Base-by-base conservation (phyloP, 2,888 invertebrate species). In the Cephonodes hylas region DNA sequence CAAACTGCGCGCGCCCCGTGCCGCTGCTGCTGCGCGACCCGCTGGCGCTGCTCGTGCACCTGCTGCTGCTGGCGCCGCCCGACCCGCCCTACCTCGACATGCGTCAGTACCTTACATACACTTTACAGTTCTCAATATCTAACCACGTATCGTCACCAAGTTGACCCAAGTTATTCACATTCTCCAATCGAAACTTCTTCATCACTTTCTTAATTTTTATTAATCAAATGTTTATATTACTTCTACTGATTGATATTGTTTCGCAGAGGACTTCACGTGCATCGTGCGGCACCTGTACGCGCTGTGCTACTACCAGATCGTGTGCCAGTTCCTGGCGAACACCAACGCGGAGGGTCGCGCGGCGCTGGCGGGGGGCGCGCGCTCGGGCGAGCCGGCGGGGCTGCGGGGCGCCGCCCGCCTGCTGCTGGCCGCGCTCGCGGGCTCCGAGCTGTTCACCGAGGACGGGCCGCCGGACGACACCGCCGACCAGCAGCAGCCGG, bases 21-120 rank as follows among this genome's bases (percentile, higher is more conserved):
- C 98, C 99, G 71, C 93, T 98, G 76, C 93, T 99, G 73, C 93
- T 99, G 74, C 93, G 96, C 61, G 99, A 99, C 93, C 97, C 97
- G 3, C 94, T 95, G 61, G 96, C 98, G 65, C 93, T 98, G 72
- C 93, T 99, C 46, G 93, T 98, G 78, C 98, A 98, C 85, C 95
- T 98, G 75, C 93, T 98, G 72, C 93, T 99, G 70, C 93, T 97
- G 66, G 94, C 98, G 68, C 98, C 98, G 20, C 90, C 96, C 66
- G 95, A 96, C 79, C 94, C 98, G 59, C 89, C 89, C 3, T 81
- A 86, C 42, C 63, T 89, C 63, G 97, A 98, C 84, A 95, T 96
- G 93, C 96, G 98, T 98, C 83, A 93, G 94, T 93, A 65, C 75
- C 67, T 62, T 91, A 93, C 23, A 22, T 34, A 6, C 20, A 44